Percentiles rank a stretch among this genome's conserved stretches.
phyloP scores from a whole-genome alignment of 92 coral and sea anemone genomes.

The Epizoanthus illoricatus region DNA sequence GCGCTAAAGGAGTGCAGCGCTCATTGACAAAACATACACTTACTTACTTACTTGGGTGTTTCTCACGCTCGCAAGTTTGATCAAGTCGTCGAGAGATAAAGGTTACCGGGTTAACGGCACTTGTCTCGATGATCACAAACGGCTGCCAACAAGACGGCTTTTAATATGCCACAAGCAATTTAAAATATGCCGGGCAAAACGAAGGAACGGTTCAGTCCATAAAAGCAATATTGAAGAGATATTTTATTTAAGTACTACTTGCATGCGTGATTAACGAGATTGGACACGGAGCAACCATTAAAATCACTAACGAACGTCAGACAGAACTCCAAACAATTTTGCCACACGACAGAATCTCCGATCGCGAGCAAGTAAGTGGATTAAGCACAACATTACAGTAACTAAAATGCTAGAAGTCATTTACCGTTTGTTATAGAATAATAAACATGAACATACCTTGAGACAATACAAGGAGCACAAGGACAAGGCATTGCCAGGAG shows the following conservation, averaged over 20 bases:
- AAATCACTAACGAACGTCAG: neutral
- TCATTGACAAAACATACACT: neutral
- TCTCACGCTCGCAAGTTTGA: too few relatives aligned
- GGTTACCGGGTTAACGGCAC: neutral
- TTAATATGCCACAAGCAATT: neutral
- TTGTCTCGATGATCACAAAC: neutral
- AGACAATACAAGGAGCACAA: constrained; percentile 10
- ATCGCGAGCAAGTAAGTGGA: neutral
- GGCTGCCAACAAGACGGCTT: neutral
- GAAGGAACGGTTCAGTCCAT: neutral
- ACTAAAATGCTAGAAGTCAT: neutral
- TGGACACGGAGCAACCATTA: neutral
- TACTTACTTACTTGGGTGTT: too few relatives aligned
- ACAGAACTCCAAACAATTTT: neutral
- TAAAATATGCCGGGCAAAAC: neutral
- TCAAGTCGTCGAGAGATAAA: too few relatives aligned
- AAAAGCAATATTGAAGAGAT: neutral
- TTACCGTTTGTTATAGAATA: neutral
- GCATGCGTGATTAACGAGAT: neutral
- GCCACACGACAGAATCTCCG: neutral
- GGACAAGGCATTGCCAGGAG: constrained; percentile 16
- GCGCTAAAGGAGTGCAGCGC: neutral
- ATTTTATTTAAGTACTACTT: neutral
- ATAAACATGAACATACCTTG: constrained; percentile 16
- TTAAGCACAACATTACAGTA: neutral